A percentile compares a stretch with the other conserved stretches of the same genome.
Evolutionary conservation across 2,888 invertebrate species (phyloP).

Genomic region (Atherix ibis): DNA sequence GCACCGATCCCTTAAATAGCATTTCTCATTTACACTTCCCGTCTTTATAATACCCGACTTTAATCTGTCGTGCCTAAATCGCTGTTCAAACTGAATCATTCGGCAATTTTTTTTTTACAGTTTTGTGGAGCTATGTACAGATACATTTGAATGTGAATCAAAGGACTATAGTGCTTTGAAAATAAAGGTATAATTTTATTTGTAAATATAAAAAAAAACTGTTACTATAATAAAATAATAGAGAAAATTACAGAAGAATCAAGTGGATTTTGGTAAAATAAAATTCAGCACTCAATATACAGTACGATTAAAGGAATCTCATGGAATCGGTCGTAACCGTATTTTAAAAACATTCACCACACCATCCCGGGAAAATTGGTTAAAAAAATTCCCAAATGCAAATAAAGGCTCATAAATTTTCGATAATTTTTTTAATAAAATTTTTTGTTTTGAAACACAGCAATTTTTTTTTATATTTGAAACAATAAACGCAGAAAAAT

Average conservation of each 20-base stretch:
- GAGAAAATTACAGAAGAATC: conserved; percentile 24
- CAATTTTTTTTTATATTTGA: too few relatives aligned
- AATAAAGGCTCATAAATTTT: too few relatives aligned
- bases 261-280: conserved; percentile 27
- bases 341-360: conserved; percentile 20
- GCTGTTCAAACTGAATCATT: too few relatives aligned
- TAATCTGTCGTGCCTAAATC: background rate
- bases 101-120: conserved; percentile 14
- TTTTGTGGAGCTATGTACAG: conserved; percentile 28
- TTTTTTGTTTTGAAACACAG: too few relatives aligned
- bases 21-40: background rate
- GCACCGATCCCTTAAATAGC: background rate
- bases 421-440: too few relatives aligned
- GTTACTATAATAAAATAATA: background rate
- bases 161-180: conserved; percentile 28
- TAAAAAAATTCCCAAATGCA: conserved; percentile 26
- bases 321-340: conserved; percentile 3
- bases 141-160: conserved; percentile 24
- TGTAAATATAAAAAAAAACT: conserved; percentile 12
- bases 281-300: conserved; percentile 29
- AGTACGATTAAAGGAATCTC: conserved; percentile 17
- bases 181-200: conserved; percentile 22
- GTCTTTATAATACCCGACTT: background rate
- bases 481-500: too few relatives aligned
- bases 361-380: conserved; percentile 28